Evolutionary conservation across 2,888 invertebrate genomes (phyloP).

Genomic region (Sipunculus nudus): DNA sequence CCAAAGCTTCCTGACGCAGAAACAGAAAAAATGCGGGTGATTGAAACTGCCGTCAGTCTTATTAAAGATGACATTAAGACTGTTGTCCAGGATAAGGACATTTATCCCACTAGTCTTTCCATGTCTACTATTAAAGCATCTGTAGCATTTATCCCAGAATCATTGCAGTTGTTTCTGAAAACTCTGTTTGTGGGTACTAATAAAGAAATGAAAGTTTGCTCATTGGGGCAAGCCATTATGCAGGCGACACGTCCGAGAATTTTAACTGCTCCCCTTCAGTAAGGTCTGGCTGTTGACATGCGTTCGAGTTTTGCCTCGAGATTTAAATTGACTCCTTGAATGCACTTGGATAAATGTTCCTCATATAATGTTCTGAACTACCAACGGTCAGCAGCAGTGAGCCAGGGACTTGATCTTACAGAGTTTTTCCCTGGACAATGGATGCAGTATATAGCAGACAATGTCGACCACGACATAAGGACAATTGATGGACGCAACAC

Average conservation of each 20-base stretch:
- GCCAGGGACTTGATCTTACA: too few relatives aligned
- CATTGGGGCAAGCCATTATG: slow-evolving; percentile 42
- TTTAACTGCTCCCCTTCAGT: slow-evolving; percentile 38
- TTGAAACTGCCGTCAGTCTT: slow-evolving; percentile 40
- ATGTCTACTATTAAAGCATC: slow-evolving; percentile 16
- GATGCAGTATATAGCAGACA: slow-evolving; percentile 22
- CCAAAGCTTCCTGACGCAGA: slow-evolving; percentile 16
- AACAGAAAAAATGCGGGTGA: slow-evolving; percentile 29
- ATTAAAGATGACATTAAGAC: slow-evolving; percentile 42
- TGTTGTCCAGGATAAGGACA: slow-evolving; percentile 11
- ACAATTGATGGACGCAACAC: slow-evolving; percentile 17
- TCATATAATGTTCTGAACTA: too few relatives aligned
- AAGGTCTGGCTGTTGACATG: slow-evolving; percentile 38
- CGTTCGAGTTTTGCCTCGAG: too few relatives aligned
- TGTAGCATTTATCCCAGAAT: slow-evolving; percentile 20
- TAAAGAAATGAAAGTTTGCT: slow-evolving; percentile 23
- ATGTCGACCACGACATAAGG: slow-evolving; percentile 25
- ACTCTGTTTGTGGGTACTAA: slow-evolving; percentile 19
- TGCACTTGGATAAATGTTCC: slow-evolving; percentile 38
- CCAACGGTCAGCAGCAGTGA: too few relatives aligned
- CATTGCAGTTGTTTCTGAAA: slow-evolving; percentile 25
- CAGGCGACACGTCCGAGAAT: slow-evolving; percentile 37
- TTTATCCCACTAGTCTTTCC: slow-evolving; percentile 30
- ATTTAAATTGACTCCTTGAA: slow-evolving; percentile 39
- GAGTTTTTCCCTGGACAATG: too few relatives aligned